Percentiles rank a stretch among this genome's conserved stretches.
Evolutionary conservation across 2,888 invertebrate species (phyloP).

Genomic region (Abrostola tripartita): DNA sequence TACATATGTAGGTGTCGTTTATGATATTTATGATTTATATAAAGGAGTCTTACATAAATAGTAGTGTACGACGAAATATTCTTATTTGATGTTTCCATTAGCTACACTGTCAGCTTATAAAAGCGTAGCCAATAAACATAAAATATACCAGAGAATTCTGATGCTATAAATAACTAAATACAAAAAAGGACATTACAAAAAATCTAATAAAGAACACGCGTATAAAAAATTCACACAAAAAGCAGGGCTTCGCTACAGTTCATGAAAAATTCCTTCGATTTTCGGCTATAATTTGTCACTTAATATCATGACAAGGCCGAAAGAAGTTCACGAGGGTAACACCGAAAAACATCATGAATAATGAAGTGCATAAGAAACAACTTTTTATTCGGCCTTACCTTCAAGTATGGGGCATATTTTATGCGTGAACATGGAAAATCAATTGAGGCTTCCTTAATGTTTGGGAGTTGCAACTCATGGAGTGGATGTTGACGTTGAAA

Average conservation of each 20-base stretch:
- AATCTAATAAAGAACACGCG: not conserved
- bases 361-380: constrained; percentile 79
- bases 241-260: constrained; percentile 20
- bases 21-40: too few species aligned
- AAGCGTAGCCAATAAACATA: not conserved
- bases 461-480: not conserved
- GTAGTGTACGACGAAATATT: constrained; percentile 1
- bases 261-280: constrained; percentile 50
- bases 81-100: not conserved
- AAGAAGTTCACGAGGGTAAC: constrained; percentile 73
- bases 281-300: constrained; percentile 82
- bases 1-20: too few species aligned
- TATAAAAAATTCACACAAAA: constrained; percentile 22
- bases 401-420: constrained; percentile 71
- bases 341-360: constrained; percentile 84
- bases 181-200: not conserved
- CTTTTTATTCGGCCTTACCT: constrained; percentile 73
- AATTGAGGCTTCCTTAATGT: constrained; percentile 58
- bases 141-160: too few species aligned
- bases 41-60: too few species aligned
- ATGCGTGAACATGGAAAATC: constrained; percentile 73
- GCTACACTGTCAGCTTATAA: not conserved
- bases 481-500: not conserved
- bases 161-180: too few species aligned
- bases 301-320: constrained; percentile 78